Base-by-base conservation (phyloP, 1,140 invertebrate species). In the Drosophila novamexicana region DNA sequence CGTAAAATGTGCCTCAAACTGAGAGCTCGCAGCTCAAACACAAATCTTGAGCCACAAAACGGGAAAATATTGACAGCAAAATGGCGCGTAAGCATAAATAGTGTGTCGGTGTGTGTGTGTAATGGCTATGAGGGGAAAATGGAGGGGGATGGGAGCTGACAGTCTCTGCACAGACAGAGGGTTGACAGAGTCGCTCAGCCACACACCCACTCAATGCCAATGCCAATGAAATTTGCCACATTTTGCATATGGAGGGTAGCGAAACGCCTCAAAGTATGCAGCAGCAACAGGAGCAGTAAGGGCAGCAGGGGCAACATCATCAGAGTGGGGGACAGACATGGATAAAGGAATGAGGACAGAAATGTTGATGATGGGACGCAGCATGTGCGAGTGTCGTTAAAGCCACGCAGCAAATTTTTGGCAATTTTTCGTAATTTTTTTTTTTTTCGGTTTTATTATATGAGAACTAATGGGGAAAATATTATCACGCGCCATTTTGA, bases 161-260 rank as follows among this genome's bases (percentile, higher is more conserved):
- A 49, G 18, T 40, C n/a, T 34, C 22, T 29, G 22, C 22, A 42
- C 52, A 71, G 72, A 75, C 71, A 67, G 53, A 64, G 58, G 77
- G 72, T 76, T 77, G 75, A 65, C 64, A 73, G 16, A 45, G 39
- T 54, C 29, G 22, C 49, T 32, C 18, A 39, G 34, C 62, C 77
- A 32, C 47, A 37, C 61, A 47, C 58, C 32, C 74, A 61, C 49
- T 63, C 56, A 56, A 47, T 73, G 64, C 42, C 65, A 67, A 40
- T 82, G 71, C 77, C 72, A 81, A 81, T 81, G 78, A 75, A 81
- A 85, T 84, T 84, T 80, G 81, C 81, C 81, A 84, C 77, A 80
- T 84, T 83, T 83, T 83, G 81, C 80, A 82, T 83, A 78, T 66
- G 59, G 44, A 67, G 74, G 79, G 79, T 77, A 56, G 63, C 74